These are phyloP conservation scores for Aphidoletes aphidimyza DNA, from an alignment of 2,888 invertebrate genomes.

Conservation along the genomic window DNA sequence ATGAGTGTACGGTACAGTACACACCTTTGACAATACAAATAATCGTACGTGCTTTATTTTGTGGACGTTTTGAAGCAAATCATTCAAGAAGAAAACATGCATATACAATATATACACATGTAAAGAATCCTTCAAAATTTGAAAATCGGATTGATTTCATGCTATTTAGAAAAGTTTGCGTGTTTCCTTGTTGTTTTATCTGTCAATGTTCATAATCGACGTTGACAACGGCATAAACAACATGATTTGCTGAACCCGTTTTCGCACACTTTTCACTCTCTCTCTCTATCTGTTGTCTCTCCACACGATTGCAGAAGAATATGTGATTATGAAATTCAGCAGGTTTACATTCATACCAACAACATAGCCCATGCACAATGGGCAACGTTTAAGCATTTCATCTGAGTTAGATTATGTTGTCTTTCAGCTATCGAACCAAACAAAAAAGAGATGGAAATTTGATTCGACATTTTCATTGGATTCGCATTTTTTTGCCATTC, in stretches of 20 bases:
- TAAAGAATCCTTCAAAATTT: too few relatives aligned
- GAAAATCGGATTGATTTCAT: background rate
- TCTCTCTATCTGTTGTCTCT: background rate
- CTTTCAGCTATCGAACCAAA: background rate
- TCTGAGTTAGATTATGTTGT: background rate
- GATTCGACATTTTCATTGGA: background rate
- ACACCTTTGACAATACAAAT: too few relatives aligned
- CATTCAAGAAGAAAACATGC: too few relatives aligned
- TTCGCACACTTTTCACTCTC: background rate
- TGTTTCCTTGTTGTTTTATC: constrained; percentile 33
- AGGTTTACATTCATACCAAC: too few relatives aligned
- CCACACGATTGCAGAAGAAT: background rate
- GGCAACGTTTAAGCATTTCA: background rate
- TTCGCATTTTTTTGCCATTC: background rate
- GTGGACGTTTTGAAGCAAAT: too few relatives aligned
- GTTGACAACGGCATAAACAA: background rate
- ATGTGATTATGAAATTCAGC: too few relatives aligned
- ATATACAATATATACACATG: too few relatives aligned
- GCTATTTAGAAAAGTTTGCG: background rate
- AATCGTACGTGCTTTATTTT: too few relatives aligned
- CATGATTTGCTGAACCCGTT: background rate
- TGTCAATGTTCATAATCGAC: background rate
- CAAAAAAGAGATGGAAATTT: too few relatives aligned
- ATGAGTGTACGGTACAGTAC: too few relatives aligned
- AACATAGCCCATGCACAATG: too few relatives aligned